phyloP scores from a whole-genome alignment of 1,140 invertebrate genomes.

The Drosophila truncata region DNA sequence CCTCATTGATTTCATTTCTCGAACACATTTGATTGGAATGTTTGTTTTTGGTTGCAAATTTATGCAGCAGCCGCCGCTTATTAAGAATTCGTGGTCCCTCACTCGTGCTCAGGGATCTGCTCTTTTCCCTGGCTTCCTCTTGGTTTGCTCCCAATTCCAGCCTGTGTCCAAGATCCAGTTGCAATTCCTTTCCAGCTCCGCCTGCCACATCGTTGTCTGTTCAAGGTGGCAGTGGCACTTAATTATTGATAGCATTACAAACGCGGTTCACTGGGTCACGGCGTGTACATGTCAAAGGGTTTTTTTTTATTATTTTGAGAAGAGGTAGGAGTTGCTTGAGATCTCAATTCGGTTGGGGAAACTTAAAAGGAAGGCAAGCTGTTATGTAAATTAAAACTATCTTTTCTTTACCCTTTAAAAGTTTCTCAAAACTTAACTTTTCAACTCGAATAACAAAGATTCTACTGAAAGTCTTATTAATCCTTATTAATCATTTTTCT shows the following conservation, averaged over 20 bases:
- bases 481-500: neutral
- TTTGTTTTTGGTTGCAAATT: conserved; percentile 69
- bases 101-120: neutral
- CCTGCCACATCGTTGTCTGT: conserved; percentile 39
- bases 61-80: conserved; percentile 79
- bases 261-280: conserved; percentile 73
- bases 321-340: conserved; percentile 20
- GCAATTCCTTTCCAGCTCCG: conserved; percentile 15
- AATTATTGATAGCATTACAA: conserved; percentile 84
- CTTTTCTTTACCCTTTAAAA: too few species aligned
- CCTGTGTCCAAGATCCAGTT: conserved; percentile 3
- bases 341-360: conserved; percentile 39
- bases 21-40: conserved; percentile 32
- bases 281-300: conserved; percentile 48
- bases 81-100: conserved; percentile 68
- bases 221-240: conserved; percentile 78
- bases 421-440: neutral
- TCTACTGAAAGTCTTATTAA: neutral
- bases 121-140: neutral
- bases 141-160: neutral
- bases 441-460: neutral
- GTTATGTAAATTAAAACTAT: too few species aligned
- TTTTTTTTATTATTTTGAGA: conserved; percentile 1
- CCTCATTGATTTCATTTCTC: neutral
- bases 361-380: neutral